phyloP scores from a whole-genome alignment of 2,888 invertebrate genomes.

The Steinernema scapterisci region DNA sequence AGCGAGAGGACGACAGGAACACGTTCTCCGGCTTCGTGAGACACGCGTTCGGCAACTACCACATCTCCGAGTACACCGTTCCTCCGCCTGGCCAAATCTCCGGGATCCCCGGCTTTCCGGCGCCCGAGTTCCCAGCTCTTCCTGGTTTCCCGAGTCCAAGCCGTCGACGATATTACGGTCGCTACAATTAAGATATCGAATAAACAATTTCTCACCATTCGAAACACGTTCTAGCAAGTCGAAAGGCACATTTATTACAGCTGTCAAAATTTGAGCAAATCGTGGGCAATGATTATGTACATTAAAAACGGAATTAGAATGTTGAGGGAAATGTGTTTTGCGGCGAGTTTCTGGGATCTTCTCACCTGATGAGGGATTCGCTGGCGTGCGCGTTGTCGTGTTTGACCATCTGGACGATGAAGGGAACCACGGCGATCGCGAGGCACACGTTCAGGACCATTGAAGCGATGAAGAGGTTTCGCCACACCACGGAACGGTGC shows the following conservation, averaged over 20 bases:
- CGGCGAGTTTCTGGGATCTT: not conserved
- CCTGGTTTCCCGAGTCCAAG: not conserved
- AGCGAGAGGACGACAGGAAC: constrained; percentile 17
- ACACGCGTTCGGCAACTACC: constrained; percentile 2
- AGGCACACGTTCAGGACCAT: constrained; percentile 47
- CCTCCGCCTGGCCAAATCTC: not conserved
- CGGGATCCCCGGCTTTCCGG: not conserved
- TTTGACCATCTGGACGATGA: constrained; percentile 42
- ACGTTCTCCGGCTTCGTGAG: constrained; percentile 8
- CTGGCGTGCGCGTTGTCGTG: constrained; percentile 36
- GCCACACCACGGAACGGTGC: constrained; percentile 49
- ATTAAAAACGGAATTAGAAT: not conserved
- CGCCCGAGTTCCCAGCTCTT: not conserved
- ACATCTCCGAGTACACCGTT: not conserved
- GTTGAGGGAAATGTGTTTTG: not conserved
- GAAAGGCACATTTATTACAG: not conserved
- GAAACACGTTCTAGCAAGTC: not conserved
- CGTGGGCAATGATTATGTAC: not conserved
- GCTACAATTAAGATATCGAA: not conserved
- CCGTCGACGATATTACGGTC: not conserved
- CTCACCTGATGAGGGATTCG: constrained; percentile 40
- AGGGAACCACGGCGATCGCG: constrained; percentile 45
- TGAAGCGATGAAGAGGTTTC: constrained; percentile 54
- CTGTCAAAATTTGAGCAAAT: not conserved
- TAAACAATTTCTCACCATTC: not conserved